A percentile compares a stretch with the other conserved stretches of the same genome.
These are phyloP conservation scores for Drosophila watanabei DNA, from an alignment of 1,140 invertebrate genomes.

Conservation along the genomic window DNA sequence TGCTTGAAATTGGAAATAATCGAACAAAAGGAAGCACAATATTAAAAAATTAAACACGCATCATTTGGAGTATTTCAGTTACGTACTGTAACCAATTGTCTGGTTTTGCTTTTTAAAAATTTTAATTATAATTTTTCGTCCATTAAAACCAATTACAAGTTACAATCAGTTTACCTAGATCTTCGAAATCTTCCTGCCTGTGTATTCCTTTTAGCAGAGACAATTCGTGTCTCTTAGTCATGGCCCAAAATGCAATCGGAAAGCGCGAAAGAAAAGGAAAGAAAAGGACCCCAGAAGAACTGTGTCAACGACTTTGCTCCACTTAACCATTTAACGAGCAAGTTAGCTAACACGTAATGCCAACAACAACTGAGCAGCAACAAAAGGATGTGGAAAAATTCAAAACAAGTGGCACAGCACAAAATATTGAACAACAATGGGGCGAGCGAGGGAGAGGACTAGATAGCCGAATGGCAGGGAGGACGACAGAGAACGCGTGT, in stretches of 20 bases:
- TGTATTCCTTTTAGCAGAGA: conserved; percentile 19
- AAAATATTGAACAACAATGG: conserved; percentile 81
- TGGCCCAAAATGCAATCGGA: conserved; percentile 57
- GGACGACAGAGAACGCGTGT: conserved; percentile 65
- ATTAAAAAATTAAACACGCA: neutral
- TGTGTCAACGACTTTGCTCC: conserved; percentile 84
- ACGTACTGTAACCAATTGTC: neutral
- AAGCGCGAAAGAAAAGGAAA: conserved; percentile 12
- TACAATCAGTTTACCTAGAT: neutral
- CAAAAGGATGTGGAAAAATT: conserved; percentile 74
- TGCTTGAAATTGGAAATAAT: neutral
- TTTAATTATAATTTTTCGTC: neutral
- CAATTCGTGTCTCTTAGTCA: conserved; percentile 63
- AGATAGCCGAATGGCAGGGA: neutral
- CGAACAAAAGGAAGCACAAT: neutral
- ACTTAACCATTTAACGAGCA: conserved; percentile 82
- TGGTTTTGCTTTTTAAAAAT: neutral
- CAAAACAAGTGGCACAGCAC: conserved; percentile 78
- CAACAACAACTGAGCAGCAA: conserved; percentile 53
- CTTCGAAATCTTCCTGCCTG: neutral
- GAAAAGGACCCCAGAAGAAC: conserved; percentile 55
- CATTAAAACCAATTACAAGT: neutral
- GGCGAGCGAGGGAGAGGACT: conserved; percentile 11
- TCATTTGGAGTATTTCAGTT: neutral
- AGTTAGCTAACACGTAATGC: conserved; percentile 79